Percentiles rank a stretch among this genome's conserved stretches.
phyloP scores from a whole-genome alignment of 1,140 invertebrate species.

The Drosophila parvula region DNA sequence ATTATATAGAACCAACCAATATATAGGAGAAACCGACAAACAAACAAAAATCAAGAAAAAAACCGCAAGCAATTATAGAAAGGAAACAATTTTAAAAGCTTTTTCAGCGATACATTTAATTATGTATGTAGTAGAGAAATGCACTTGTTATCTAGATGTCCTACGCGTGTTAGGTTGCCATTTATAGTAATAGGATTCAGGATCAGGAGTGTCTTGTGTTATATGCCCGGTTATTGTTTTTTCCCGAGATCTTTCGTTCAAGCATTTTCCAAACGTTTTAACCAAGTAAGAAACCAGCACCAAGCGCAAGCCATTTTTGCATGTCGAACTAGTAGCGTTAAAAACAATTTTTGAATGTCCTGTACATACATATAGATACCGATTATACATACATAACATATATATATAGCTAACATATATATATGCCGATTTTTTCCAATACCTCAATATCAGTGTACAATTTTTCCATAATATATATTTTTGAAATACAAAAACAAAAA shows the following conservation, averaged over 20 bases:
- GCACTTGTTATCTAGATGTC: conserved; percentile 68
- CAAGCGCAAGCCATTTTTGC: conserved; percentile 80
- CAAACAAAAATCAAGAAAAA: conserved; percentile 31
- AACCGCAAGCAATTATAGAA: conserved; percentile 71
- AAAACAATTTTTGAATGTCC: conserved; percentile 53
- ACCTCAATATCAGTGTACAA: conserved; percentile 83
- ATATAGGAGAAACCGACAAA: conserved; percentile 17
- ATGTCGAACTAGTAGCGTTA: conserved; percentile 69
- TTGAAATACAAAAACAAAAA: conserved; percentile 40
- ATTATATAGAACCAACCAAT: conserved; percentile 50
- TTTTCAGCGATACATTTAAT: conserved; percentile 66
- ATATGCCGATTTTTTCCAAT: conserved; percentile 83
- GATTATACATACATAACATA: conserved; percentile 17
- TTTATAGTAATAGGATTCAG: conserved; percentile 30
- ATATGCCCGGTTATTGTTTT: not conserved
- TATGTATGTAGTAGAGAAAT: conserved; percentile 68
- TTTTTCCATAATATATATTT: conserved; percentile 83
- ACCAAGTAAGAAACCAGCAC: conserved; percentile 72
- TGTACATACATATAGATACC: conserved; percentile 62
- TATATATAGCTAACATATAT: conserved; percentile 58
- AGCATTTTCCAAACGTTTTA: conserved; percentile 55
- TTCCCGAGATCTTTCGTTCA: conserved; percentile 28
- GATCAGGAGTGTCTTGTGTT: too few species aligned
- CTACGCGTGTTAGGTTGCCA: conserved; percentile 54
- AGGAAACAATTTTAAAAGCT: conserved; percentile 72